Percentiles rank a stretch among this genome's conserved stretches.
phyloP scores from a whole-genome alignment of 1,140 invertebrate genomes.

The Elymnias hypermnestra region DNA sequence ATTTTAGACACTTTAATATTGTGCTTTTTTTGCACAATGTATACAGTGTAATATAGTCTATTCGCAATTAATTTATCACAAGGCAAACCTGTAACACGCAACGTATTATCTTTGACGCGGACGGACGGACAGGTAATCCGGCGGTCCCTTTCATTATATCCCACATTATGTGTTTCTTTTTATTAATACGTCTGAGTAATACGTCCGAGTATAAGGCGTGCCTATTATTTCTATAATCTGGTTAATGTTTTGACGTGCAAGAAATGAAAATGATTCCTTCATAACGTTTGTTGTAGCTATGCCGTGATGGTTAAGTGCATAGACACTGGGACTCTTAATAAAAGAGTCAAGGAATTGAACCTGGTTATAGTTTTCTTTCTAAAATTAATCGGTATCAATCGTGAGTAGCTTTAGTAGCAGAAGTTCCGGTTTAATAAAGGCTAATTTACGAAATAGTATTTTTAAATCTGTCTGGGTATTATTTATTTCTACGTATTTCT shows the following conservation, averaged over 20 bases:
- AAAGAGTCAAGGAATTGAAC: too few species aligned
- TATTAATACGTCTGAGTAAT: neutral
- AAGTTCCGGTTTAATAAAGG: too few species aligned
- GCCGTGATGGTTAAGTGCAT: neutral
- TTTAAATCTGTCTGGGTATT: too few species aligned
- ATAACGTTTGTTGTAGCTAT: too few species aligned
- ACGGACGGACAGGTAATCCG: conserved; percentile 2
- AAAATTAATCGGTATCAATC: too few species aligned
- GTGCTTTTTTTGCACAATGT: too few species aligned
- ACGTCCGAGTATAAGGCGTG: neutral
- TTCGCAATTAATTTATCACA: neutral
- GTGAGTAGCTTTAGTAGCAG: too few species aligned
- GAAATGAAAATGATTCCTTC: neutral
- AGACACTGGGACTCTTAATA: neutral
- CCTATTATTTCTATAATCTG: conserved; percentile 10
- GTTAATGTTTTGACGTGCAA: conserved; percentile 9
- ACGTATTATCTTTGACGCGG: neutral
- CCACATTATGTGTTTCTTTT: neutral
- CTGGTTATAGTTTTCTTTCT: too few species aligned
- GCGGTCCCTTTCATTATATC: neutral
- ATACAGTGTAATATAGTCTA: too few species aligned
- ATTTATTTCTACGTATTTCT: too few species aligned
- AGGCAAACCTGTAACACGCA: neutral
- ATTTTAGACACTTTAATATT: too few species aligned
- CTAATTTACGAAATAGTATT: too few species aligned